phyloP scores from a whole-genome alignment of 2,113 vertebrate genomes.

The Pygoscelis antarcticus region DNA sequence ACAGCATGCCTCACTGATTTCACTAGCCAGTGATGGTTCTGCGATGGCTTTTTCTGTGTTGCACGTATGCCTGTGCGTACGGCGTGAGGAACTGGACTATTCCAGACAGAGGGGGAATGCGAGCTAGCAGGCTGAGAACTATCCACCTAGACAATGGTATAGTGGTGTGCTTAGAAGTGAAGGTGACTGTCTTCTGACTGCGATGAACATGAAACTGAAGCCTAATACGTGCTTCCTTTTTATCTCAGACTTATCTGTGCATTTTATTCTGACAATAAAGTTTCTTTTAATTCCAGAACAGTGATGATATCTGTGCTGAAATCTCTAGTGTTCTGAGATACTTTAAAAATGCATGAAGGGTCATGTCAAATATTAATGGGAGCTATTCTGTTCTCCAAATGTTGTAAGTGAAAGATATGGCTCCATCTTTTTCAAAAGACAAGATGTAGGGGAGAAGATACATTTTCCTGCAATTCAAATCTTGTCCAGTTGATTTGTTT shows the following conservation, averaged over 20 bases:
- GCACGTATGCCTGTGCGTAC: not conserved
- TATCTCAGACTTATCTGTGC: not conserved
- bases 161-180: not conserved
- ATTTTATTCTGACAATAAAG: not conserved
- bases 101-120: not conserved
- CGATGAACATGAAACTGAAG: not conserved
- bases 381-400: not conserved
- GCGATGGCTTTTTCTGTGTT: not conserved
- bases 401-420: not conserved
- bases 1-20: not conserved
- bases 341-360: not conserved
- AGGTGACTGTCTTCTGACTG: not conserved
- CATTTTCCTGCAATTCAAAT: not conserved
- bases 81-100: not conserved
- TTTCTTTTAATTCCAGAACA: not conserved
- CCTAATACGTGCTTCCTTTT: not conserved
- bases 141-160: not conserved
- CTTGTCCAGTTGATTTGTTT: not conserved
- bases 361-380: not conserved
- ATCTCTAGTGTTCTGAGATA: not conserved
- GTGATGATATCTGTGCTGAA: not conserved
- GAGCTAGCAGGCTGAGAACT: not conserved
- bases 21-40: not conserved
- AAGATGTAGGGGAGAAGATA: not conserved
- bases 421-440: not conserved